Base-by-base conservation (phyloP, 2,888 invertebrate species). In the Zootermopsis nevadensis region DNA sequence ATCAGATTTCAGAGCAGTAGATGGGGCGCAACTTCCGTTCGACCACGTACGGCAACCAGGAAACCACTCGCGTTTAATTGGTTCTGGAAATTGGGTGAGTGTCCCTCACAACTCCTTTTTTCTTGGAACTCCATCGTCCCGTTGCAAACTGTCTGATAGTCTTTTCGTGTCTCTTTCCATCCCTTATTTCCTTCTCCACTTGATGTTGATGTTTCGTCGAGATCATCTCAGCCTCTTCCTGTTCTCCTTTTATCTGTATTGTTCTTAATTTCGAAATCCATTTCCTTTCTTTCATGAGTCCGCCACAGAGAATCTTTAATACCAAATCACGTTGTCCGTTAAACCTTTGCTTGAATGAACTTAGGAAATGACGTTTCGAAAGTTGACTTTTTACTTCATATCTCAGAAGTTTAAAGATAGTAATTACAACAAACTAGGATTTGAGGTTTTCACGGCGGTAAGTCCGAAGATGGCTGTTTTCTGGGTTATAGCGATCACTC, bases 31-130 rank as follows among this genome's bases (percentile, higher is more conserved):
- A 60, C n/a, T 60, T 60, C 33, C 69, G 15, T 33, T 60, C 69
- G 0, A 69, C 15, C 33, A 69, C 69, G 33, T 69, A 69, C 33
- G 15, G 33, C 22, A 69, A 69, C n/a, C 22, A 74, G 33, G 33
- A 74, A 74, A 74, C 74, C 38, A 38, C 74, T 74, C 24, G 33
- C n/a, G 42, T 74, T 74, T 74, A 74, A 74, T 74, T 74, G 74
- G 74, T 74, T 38, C 74, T 42, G 74, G 74, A 74, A 74, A 74
- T 74, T 74, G 74, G 74, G 38, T 19, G 74, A 74, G 19, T 74
- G 74, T 74, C 74, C 38, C 69, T 33, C 0, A 31, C 10, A 66
- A 66, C 27, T 30, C 10, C 2, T 66, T 0, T 4, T 3, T 19
- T 33, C 22, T 33, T 22, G 33, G 33, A 69, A 30, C 33, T 33